phyloP scores from a whole-genome alignment of 2,888 invertebrate species.

The Lagria hirta region DNA sequence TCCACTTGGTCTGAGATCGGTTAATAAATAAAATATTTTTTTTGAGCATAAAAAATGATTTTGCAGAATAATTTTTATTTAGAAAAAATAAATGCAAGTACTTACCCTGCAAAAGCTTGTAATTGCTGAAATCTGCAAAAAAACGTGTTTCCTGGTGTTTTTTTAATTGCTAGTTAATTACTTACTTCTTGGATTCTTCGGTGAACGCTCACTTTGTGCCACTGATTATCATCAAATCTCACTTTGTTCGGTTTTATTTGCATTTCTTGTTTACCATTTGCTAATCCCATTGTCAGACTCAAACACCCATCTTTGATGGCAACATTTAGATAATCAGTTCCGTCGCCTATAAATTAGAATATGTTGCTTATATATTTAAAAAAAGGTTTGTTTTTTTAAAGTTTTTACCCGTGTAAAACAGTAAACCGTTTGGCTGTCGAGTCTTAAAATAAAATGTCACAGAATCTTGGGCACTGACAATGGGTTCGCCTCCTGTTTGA shows the following conservation, averaged over 20 bases:
- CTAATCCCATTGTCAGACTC: slow-evolving; percentile 84
- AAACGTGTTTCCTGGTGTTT: slow-evolving; percentile 29
- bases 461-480: slow-evolving; percentile 88
- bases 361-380: slow-evolving; percentile 1
- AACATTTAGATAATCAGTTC: slow-evolving; percentile 85
- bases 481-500: slow-evolving; percentile 81
- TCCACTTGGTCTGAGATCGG: no score
- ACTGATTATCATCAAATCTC: slow-evolving; percentile 93
- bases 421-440: slow-evolving; percentile 82
- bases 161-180: background rate
- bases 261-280: slow-evolving; percentile 87
- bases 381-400: slow-evolving; percentile 1
- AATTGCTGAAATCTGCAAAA: slow-evolving; percentile 79
- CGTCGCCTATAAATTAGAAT: slow-evolving; percentile 69
- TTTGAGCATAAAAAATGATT: no score
- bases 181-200: slow-evolving; percentile 87
- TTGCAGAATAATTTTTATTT: no score
- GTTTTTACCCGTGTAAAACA: slow-evolving; percentile 85
- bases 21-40: no score
- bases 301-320: slow-evolving; percentile 88
- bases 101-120: slow-evolving; percentile 87
- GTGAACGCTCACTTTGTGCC: slow-evolving; percentile 91
- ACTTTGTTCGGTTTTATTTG: slow-evolving; percentile 85
- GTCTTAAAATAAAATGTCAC: slow-evolving; percentile 92
- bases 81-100: no score